Conservation (phyloP, 1,140 invertebrate species). For the Thereuonema tuberculata region DNA sequence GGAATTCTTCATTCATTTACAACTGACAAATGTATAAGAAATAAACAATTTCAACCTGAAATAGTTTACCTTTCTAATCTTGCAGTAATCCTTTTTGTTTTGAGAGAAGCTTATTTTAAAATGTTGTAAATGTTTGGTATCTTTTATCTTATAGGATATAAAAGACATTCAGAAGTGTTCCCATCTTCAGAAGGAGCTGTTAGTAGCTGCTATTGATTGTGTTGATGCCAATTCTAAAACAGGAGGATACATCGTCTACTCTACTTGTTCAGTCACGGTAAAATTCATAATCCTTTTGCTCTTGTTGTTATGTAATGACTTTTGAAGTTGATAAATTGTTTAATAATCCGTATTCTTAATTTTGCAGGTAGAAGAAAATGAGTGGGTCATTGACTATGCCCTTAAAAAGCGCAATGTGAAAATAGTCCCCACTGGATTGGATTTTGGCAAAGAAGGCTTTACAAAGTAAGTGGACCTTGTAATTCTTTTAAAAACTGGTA, state of each 20-base stretch:
- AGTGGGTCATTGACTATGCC: constrained; percentile 92
- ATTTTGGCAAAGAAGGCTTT: constrained; percentile 93
- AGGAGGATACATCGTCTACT: constrained; percentile 94
- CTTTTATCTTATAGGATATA: constrained; percentile 46
- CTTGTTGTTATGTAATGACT: too few species aligned
- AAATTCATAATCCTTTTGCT: too few species aligned
- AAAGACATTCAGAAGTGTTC: constrained; percentile 82
- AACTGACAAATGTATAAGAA: too few species aligned
- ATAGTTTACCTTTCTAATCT: too few species aligned
- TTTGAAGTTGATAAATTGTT: too few species aligned
- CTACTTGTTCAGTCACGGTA: constrained; percentile 91
- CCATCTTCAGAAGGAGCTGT: constrained; percentile 80
- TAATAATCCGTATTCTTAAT: too few species aligned
- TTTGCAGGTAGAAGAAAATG: constrained; percentile 85
- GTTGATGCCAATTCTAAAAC: constrained; percentile 79
- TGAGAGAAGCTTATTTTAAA: too few species aligned
- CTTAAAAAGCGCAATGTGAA: constrained; percentile 85
- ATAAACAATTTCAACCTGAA: too few species aligned
- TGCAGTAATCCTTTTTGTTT: too few species aligned
- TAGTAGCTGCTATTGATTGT: constrained; percentile 92
- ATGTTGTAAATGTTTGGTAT: too few species aligned
- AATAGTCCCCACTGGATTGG: constrained; percentile 79
- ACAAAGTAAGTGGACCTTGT: constrained; percentile 51
- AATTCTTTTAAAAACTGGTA: too few species aligned
- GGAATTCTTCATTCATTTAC: too few species aligned